Evolutionary conservation across 2,888 invertebrate genomes (phyloP), one percentile per base, ranked within the genome.

Genomic region (Ormia ochracea): DNA sequence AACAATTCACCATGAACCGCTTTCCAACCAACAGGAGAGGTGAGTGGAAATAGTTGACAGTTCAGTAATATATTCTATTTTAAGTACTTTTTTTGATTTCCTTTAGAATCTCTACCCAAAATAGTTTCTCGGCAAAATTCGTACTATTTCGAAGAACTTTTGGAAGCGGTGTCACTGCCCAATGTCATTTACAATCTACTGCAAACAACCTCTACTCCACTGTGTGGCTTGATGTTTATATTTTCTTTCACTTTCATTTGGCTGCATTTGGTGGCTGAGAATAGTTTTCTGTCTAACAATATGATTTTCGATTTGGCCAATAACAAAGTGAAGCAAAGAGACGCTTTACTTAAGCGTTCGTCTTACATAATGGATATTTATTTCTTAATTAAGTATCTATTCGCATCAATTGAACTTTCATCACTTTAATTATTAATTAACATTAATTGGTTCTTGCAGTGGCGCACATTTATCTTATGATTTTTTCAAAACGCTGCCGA

Each of bases 181-280:
- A 84, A 83, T 65, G 83, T 84, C 10, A 31, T 84, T n/a, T 84
- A 84, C 36, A 79, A 80, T 48, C 54, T 84, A 17, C 56, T 83
- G 2, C 83, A 83, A 43, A 65, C 52, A 1, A 81, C 83, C 12
- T 66, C 81, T 3, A 81, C 82, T 3, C 81, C 82, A 7, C 74
- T 82, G 48, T 70, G 78, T 14, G 81, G 82, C 10, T 43, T 83
- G 17, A 82, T 82, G 28, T 91, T 93, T 14, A 84, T 93, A 3
- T 92, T 93, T 50, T 92, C 94, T 79, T 89, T 93, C 52, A 93
- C 94, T 92, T 91, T 94, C 7, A 92, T 94, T 81, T 91, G 92
- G 73, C 90, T 92, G 5, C 93, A 93, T 83, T 91, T 93, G 1
- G 90, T 92, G 45, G 91, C 93, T 33, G 90, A 93, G 14, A 91